phyloP scores from a whole-genome alignment of 1,140 invertebrate genomes.

The Akabosia matsudoensis region DNA sequence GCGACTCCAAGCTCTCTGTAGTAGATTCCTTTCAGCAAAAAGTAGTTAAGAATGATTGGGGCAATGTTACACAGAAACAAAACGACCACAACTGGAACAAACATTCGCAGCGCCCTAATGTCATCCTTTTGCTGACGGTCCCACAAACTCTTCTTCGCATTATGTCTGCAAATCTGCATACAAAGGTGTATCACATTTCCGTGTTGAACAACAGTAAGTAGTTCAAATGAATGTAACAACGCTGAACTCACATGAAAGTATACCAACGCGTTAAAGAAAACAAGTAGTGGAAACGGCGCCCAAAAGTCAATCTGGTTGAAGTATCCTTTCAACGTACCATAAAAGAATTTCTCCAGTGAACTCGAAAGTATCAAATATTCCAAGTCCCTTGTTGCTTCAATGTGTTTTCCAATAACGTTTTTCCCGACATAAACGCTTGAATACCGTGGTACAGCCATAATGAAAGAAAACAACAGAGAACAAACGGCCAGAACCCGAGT shows the following conservation, averaged over 20 bases:
- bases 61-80: slow-evolving; percentile 4
- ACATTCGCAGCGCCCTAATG: not conserved
- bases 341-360: not conserved
- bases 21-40: not conserved
- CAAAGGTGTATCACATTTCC: too few species aligned
- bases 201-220: too few species aligned
- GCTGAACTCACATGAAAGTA: not conserved
- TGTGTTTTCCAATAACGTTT: not conserved
- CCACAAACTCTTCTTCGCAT: not conserved
- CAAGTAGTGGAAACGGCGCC: not conserved
- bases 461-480: not conserved
- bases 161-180: not conserved
- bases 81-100: not conserved
- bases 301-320: slow-evolving; percentile 2
- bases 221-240: not conserved
- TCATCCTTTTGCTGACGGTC: not conserved
- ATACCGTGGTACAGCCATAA: not conserved
- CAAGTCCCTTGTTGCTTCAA: not conserved
- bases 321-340: not conserved
- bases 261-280: not conserved
- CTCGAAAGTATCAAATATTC: not conserved
- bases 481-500: not conserved
- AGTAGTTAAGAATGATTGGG: not conserved
- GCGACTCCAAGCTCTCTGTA: not conserved
- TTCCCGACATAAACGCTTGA: not conserved